Conservation (phyloP, 1,140 invertebrate species). For the Dufourea novaeangliae region DNA sequence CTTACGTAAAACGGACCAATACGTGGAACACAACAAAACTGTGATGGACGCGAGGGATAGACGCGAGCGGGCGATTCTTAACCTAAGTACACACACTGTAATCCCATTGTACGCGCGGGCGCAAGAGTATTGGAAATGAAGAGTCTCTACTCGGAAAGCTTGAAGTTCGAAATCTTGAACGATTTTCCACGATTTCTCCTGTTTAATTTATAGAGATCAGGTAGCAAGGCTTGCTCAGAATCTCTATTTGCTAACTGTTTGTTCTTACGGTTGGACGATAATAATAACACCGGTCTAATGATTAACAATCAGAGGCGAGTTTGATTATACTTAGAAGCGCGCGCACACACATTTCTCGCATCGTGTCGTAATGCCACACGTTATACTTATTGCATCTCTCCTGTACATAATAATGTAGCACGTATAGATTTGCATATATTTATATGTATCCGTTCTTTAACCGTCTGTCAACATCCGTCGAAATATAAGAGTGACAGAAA, state of each 20-base stretch:
- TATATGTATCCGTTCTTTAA: not conserved
- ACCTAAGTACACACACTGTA: conserved; percentile 41
- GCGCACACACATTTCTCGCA: conserved; percentile 10
- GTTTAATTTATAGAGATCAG: not conserved
- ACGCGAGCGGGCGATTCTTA: conserved; percentile 6
- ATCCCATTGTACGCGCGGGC: not conserved
- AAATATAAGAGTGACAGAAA: not conserved
- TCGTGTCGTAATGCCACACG: conserved; percentile 33
- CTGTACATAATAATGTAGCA: conserved; percentile 27
- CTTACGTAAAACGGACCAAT: not conserved
- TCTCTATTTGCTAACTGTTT: not conserved
- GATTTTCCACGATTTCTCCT: not conserved
- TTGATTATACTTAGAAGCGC: not conserved
- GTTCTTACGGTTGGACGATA: not conserved
- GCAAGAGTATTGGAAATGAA: conserved; percentile 12
- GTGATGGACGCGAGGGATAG: not conserved
- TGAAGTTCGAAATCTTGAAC: not conserved
- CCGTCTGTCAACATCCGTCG: not conserved
- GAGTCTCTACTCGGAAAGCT: not conserved
- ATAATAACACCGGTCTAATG: conserved; percentile 26
- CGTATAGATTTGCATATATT: too few species aligned
- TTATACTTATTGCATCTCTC: conserved; percentile 41
- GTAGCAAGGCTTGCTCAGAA: not conserved
- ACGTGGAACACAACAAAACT: not conserved
- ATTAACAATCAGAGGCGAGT: conserved; percentile 16